These are phyloP conservation scores for Tryphoninae sp. DNA, from an alignment of 2,888 invertebrate species.

Conservation along the genomic window DNA sequence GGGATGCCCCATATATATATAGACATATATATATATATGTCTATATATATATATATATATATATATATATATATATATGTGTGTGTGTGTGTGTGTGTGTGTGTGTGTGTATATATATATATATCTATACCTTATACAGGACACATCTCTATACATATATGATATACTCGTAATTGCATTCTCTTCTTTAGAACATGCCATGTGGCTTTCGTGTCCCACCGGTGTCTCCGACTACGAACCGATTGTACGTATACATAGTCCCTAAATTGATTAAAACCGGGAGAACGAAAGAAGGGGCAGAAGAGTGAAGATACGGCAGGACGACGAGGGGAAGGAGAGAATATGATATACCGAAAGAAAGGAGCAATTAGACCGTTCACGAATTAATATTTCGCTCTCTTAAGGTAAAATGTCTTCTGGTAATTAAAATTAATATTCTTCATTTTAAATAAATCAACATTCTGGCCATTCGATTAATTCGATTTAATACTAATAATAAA, in stretches of 20 bases:
- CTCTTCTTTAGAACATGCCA: slow-evolving; percentile 23
- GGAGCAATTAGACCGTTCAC: slow-evolving; percentile 22
- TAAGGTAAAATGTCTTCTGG: not conserved
- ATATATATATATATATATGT: too few species aligned
- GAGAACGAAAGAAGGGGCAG: not conserved
- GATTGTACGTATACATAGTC: slow-evolving; percentile 2
- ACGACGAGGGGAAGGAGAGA: not conserved
- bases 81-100: too few species aligned
- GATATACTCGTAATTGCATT: slow-evolving; percentile 58
- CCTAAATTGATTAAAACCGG: slow-evolving; percentile 43
- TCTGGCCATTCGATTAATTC: too few species aligned
- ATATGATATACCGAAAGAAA: slow-evolving; percentile 21
- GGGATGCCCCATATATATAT: too few species aligned
- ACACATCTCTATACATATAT: slow-evolving; percentile 5
- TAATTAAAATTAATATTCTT: too few species aligned
- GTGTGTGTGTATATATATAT: not conserved
- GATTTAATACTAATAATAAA: too few species aligned
- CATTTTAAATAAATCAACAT: too few species aligned
- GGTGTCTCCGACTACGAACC: slow-evolving; percentile 35
- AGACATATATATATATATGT: not conserved
- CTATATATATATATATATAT: too few species aligned
- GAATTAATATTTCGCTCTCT: slow-evolving; percentile 2
- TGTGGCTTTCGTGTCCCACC: slow-evolving; percentile 46
- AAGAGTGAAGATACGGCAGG: not conserved
- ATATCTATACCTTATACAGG: not conserved